phyloP scores from a whole-genome alignment of 2,113 vertebrate genomes.

The Crotalus helleri region DNA sequence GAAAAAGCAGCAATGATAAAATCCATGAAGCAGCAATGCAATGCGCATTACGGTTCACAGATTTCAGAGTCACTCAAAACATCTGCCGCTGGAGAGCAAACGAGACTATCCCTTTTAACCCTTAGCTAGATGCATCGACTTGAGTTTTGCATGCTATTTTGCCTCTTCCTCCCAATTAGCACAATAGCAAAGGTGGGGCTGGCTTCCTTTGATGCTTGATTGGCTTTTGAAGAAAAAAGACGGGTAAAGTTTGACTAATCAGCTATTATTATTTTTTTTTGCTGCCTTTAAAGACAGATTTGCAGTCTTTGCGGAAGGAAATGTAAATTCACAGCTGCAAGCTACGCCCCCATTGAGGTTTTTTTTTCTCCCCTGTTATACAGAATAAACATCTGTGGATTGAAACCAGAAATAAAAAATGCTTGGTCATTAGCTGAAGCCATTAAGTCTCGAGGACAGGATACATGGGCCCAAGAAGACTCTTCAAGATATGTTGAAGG shows the following conservation, averaged over 20 bases:
- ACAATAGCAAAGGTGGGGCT: not conserved
- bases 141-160: not conserved
- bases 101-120: not conserved
- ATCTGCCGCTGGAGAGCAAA: not conserved
- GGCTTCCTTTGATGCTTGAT: not conserved
- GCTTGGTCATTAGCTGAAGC: not conserved
- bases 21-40: not conserved
- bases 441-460: not conserved
- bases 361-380: not conserved
- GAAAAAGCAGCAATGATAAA: not conserved
- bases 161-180: not conserved
- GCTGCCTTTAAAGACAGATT: not conserved
- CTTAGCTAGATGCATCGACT: not conserved
- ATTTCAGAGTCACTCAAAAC: not conserved
- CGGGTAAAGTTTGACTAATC: not conserved
- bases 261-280: not conserved
- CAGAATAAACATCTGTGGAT: not conserved
- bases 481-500: not conserved
- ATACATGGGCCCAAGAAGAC: not conserved
- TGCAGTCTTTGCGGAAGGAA: not conserved
- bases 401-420: not conserved
- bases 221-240: not conserved
- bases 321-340: not conserved
- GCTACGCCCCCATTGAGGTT: not conserved
- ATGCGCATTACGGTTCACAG: not conserved